These are phyloP conservation scores for Plecturocebus donacophilus DNA, from an alignment of 2,113 vertebrate genomes.

Conservation along the genomic window DNA sequence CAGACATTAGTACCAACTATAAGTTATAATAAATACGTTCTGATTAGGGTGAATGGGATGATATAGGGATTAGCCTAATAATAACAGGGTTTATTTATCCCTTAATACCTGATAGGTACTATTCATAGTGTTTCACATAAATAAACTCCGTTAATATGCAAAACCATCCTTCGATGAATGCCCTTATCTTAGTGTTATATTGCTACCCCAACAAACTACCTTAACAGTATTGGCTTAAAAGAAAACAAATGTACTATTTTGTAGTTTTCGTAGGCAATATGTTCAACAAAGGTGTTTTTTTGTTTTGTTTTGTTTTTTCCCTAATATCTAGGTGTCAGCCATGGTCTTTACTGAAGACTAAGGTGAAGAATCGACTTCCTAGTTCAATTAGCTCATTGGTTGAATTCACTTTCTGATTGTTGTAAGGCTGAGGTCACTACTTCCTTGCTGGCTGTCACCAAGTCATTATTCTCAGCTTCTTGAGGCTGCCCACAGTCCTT, in stretches of 20 bases:
- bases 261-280: not conserved
- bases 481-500: not conserved
- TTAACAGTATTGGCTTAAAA: not conserved
- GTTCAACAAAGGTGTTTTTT: not conserved
- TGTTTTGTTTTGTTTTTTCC: not conserved
- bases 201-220: not conserved
- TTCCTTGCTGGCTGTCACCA: not conserved
- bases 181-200: not conserved
- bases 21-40: not conserved
- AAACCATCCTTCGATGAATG: not conserved
- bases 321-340: not conserved
- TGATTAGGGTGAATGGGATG: not conserved
- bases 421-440: not conserved
- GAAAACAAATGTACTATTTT: not conserved
- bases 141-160: not conserved
- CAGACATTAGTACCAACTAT: not conserved
- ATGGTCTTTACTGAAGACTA: not conserved
- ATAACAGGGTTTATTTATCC: not conserved
- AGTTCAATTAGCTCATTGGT: not conserved
- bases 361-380: not conserved
- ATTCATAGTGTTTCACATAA: not conserved
- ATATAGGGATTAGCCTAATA: not conserved
- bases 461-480: not conserved
- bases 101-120: not conserved
- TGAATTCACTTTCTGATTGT: not conserved